Evolutionary conservation across 2,888 invertebrate species (phyloP), one percentile per base, ranked within the genome.

Genomic region (Andricus curvator): DNA sequence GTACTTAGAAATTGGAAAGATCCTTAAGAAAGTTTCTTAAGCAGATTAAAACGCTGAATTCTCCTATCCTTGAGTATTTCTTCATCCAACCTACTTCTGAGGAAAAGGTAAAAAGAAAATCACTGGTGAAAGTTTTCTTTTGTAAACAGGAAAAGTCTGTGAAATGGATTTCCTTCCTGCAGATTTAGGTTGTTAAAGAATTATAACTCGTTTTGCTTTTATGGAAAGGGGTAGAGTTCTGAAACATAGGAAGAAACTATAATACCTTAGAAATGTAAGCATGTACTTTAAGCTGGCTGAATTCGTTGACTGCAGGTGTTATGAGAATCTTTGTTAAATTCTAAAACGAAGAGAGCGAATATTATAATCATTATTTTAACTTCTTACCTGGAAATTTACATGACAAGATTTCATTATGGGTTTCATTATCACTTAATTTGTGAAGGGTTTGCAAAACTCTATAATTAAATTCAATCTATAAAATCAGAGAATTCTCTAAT

Each of bases 41-140:
- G 51, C 29, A 74, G 74, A 74, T 74, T 74, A 74, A 74, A 74
- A 74, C 56, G 33, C 33, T 74, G 74, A 74, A 74, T 51, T 56
- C 74, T 74, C 41, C 51, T 56, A 56, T 56, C 33, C 33, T 74
- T 51, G 33, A 56, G 74, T 33, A 74, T 74, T 74, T 74, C 74
- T 74, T 74, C 74, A 74, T 74, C 37, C 33, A 74, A 74, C n/a
- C 33, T 56, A 56, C 51, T 74, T 56, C 37, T 51, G n/a, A 33
- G n/a, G 37, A 56, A 37, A 37, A 25, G 20, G 17, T 20, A 56
- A 74, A 51, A 74, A 56, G 4, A n/a, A 29, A 56, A 74, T 74
- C 9, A 60, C 51, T 68, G 68, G 44, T 48, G 56, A 74, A 74
- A 74, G 74, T 74, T 74, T 56, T 56, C 51, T 33, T 56, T 51